Percentiles rank a stretch among this genome's conserved stretches.
phyloP scores from a whole-genome alignment of 2,888 invertebrate species.

The Acanthosepion pharaonis region DNA sequence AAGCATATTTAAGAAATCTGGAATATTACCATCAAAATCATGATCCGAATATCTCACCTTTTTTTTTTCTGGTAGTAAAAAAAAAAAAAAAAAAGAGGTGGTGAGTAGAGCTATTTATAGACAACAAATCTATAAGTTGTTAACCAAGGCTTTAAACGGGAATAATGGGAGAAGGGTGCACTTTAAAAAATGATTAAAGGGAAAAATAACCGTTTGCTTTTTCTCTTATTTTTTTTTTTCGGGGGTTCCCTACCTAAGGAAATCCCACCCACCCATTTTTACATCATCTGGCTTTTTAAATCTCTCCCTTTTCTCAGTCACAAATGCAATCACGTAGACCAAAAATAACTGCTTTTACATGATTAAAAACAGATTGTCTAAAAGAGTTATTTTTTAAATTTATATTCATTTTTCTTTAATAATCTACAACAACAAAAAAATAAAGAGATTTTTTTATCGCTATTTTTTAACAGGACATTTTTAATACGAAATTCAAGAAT shows the following conservation, averaged over 20 bases:
- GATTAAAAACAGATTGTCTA: not conserved
- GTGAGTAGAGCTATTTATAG: too few relatives aligned
- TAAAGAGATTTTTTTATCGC: too few relatives aligned
- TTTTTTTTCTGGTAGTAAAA: not conserved
- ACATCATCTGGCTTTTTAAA: not conserved
- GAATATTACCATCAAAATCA: too few relatives aligned
- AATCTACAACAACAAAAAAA: too few relatives aligned
- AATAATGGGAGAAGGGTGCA: too few relatives aligned
- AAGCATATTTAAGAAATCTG: not conserved
- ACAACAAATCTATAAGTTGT: too few relatives aligned
- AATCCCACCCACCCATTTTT: not conserved
- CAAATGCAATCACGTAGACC: not conserved
- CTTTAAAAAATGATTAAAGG: too few relatives aligned
- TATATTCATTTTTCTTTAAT: too few relatives aligned
- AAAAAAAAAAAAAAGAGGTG: too few relatives aligned
- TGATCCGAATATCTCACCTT: not conserved
- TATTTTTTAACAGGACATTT: not conserved
- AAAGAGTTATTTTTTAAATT: not conserved
- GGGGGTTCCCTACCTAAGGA: not conserved
- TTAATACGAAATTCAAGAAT: not conserved
- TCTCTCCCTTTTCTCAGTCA: not conserved
- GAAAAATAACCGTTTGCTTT: too few relatives aligned
- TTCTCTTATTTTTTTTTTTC: too few relatives aligned
- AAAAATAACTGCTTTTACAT: not conserved
- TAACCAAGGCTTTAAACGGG: too few relatives aligned